phyloP scores from a whole-genome alignment of 1,140 invertebrate genomes.

The Catajapyx aquilonaris region DNA sequence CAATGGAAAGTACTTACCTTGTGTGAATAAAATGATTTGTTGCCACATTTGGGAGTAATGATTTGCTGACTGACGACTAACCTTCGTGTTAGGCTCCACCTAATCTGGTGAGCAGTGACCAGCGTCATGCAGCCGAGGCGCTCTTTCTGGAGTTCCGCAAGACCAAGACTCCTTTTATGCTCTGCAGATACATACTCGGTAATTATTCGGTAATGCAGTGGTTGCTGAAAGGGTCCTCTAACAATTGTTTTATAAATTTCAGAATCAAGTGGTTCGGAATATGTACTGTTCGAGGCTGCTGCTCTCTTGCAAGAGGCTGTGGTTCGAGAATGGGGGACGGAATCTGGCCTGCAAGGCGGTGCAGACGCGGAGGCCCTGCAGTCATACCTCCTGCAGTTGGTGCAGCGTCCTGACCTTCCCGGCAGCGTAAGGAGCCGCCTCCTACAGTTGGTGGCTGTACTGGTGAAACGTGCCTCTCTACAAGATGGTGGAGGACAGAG shows the following conservation, averaged over 20 bases:
- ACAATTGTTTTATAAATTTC: conserved; percentile 8
- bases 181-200: conserved; percentile 58
- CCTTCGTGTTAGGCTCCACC: conserved; percentile 46
- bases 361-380: conserved; percentile 45
- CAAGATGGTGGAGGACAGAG: conserved; percentile 9
- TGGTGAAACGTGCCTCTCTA: conserved; percentile 11
- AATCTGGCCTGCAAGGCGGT: conserved; percentile 33
- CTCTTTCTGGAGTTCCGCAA: conserved; percentile 62
- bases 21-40: not conserved
- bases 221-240: not conserved
- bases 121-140: conserved; percentile 52
- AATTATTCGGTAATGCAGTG: conserved; percentile 11
- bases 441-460: conserved; percentile 9
- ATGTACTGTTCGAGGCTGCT: conserved; percentile 70
- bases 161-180: conserved; percentile 53
- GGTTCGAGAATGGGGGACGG: conserved; percentile 69
- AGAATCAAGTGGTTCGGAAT: conserved; percentile 55
- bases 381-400: conserved; percentile 56
- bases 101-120: conserved; percentile 48
- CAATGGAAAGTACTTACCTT: not conserved
- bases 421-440: conserved; percentile 10
- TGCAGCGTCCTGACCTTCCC: conserved; percentile 17
- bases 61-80: conserved; percentile 1
- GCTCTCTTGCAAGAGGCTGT: conserved; percentile 61
- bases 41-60: not conserved